phyloP scores from a whole-genome alignment of 2,888 invertebrate species.

The Merodon equestris region DNA sequence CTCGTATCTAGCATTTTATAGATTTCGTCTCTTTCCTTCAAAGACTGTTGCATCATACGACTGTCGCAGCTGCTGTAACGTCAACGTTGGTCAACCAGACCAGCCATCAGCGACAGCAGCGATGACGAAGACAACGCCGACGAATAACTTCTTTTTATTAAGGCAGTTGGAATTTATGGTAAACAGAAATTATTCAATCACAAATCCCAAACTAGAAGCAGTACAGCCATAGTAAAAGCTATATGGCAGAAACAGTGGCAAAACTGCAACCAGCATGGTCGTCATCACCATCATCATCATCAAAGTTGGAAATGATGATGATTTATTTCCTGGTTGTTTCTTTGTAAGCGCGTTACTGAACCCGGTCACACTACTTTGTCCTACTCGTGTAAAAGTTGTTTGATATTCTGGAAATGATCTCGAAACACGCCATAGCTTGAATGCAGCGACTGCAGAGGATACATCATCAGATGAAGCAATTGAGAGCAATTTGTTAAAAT shows the following conservation, averaged over 20 bases:
- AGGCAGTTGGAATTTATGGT: constrained; percentile 59
- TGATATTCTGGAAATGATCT: constrained; percentile 28
- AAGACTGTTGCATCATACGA: constrained; percentile 45
- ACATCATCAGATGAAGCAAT: too few relatives aligned
- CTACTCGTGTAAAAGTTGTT: constrained; percentile 45
- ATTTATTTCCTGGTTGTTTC: constrained; percentile 60
- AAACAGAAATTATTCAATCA: constrained; percentile 60
- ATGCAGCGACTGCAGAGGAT: too few relatives aligned
- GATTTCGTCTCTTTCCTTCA: constrained; percentile 18
- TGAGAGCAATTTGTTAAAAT: too few relatives aligned
- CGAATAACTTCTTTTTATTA: constrained; percentile 44
- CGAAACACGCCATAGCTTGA: constrained; percentile 3
- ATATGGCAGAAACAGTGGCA: constrained; percentile 21
- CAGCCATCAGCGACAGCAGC: too few relatives aligned
- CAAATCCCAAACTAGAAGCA: constrained; percentile 34
- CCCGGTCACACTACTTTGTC: constrained; percentile 45
- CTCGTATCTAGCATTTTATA: constrained; percentile 27
- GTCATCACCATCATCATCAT: constrained; percentile 27
- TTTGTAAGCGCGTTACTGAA: constrained; percentile 40
- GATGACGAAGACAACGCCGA: not conserved
- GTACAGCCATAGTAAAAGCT: constrained; percentile 1
- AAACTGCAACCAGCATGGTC: constrained; percentile 45
- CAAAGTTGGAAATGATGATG: constrained; percentile 39
- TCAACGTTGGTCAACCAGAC: too few relatives aligned
- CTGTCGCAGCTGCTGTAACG: too few relatives aligned